phyloP scores from a whole-genome alignment of 2,888 invertebrate genomes.

The Emesis furor region DNA sequence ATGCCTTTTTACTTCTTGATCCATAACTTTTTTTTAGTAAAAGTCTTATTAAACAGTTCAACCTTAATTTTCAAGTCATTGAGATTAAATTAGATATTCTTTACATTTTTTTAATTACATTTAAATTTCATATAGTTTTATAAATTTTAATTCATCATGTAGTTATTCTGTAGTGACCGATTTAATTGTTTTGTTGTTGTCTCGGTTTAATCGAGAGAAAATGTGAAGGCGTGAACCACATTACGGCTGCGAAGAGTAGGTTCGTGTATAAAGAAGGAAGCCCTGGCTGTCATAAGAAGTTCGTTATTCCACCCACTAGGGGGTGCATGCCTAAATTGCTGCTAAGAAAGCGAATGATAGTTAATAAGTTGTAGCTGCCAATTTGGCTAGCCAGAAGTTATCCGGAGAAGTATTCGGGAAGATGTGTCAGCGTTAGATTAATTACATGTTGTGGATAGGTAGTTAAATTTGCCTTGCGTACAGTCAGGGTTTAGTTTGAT shows the following conservation, averaged over 20 bases:
- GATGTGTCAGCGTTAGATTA: slow-evolving; percentile 55
- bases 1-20: not conserved
- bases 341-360: slow-evolving; percentile 6
- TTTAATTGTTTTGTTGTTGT: slow-evolving; percentile 29
- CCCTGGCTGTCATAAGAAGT: slow-evolving; percentile 46
- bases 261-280: slow-evolving; percentile 62
- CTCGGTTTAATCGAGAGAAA: slow-evolving; percentile 41
- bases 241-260: slow-evolving; percentile 82
- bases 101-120: no score
- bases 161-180: not conserved
- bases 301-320: not conserved
- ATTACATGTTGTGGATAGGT: slow-evolving; percentile 52
- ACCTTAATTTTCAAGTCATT: no score
- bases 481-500: slow-evolving; percentile 76
- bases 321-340: slow-evolving; percentile 4
- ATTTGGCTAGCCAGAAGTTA: slow-evolving; percentile 31
- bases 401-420: slow-evolving; percentile 34
- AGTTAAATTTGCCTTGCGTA: slow-evolving; percentile 65
- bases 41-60: no score
- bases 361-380: slow-evolving; percentile 12
- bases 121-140: not conserved
- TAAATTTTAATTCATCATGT: not conserved
- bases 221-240: slow-evolving; percentile 88
- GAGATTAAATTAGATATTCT: no score
- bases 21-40: no score